A percentile compares a stretch with the other conserved stretches of the same genome.
Evolutionary conservation across 2,113 vertebrate species (phyloP).

Genomic region (Hepsetus odoe): DNA sequence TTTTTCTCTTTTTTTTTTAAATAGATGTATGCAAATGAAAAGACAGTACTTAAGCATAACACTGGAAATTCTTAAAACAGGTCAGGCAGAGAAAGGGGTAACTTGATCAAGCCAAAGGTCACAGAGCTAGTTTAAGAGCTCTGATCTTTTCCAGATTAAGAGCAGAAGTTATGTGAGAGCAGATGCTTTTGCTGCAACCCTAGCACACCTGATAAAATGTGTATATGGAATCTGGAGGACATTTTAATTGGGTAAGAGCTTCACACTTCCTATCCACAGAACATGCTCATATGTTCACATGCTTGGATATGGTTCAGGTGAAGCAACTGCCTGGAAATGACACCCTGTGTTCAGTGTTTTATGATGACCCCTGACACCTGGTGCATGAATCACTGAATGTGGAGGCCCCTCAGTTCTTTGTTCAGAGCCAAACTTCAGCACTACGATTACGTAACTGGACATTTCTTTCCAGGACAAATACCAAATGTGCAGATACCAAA

Average conservation of each 20-base stretch:
- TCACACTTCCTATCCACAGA: not conserved
- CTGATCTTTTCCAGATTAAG: slow-evolving; percentile 4
- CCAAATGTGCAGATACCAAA: not conserved
- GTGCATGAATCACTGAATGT: slow-evolving; percentile 33
- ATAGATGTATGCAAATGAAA: not conserved
- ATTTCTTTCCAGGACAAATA: not conserved
- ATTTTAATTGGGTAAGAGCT: not conserved
- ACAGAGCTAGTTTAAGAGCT: not conserved
- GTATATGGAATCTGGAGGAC: not conserved
- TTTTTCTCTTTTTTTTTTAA: not conserved
- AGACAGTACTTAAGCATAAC: not conserved
- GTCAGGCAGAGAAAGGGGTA: not conserved
- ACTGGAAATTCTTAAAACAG: not conserved
- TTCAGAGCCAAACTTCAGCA: not conserved
- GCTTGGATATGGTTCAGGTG: not conserved
- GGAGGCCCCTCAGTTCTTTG: not conserved
- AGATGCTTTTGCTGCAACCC: not conserved
- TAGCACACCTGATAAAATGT: not conserved
- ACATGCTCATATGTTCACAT: not conserved
- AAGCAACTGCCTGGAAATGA: slow-evolving; percentile 66
- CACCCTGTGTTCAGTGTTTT: slow-evolving; percentile 38
- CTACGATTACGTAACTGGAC: not conserved
- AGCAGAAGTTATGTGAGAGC: not conserved
- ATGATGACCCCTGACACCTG: slow-evolving; percentile 36
- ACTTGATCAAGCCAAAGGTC: not conserved